Base-by-base conservation (phyloP, 2,888 invertebrate genomes). In the Stratiomys singularior region DNA sequence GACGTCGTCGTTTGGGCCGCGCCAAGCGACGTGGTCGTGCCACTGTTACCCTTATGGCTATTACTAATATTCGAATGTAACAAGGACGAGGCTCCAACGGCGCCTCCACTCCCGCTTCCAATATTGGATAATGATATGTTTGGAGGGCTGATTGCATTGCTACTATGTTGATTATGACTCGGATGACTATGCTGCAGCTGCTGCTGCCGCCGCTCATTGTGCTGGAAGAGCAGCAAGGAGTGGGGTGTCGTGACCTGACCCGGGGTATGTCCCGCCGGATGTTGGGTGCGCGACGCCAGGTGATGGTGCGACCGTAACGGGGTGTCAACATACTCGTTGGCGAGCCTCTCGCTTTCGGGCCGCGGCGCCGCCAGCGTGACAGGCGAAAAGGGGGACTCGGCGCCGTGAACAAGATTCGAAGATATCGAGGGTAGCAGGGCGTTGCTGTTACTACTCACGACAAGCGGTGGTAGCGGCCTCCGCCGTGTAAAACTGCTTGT, bases 311-410 rank as follows among this genome's bases (percentile, higher is more conserved):
- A 90, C 85, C 91, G 90, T 85, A 93, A 90, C 82, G 93, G 96
- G 82, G 95, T 94, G 88, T 97, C 97, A 89, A 97, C 96, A 90
- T 97, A 97, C 88, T 96, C 96, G 90, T 97, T 97, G 87, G 92
- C 92, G 87, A 92, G 91, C 85, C 96, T 91, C 87, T 96, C 96
- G 86, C 91, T 92, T 88, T 94, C 94, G 83, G 96, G 96, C 86
- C 96, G 91, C 83, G 96, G 96, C 87, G 90, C 89, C 84, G 90
- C 90, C 85, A 90, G 87, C 82, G 90, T 89, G 85, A 88, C 88
- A 83, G 87, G 86, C 81, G 84, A 86, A 83, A 81, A 83, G 83
- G 84, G 84, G 83, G 83, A 84, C 84, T 86, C 85, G 84, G 84
- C 82, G 74, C 80, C 78, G 79, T 81, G 80, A 81, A 81, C 76